Conservation (phyloP, 2,888 invertebrate genomes). For the Neoascia interrupta region DNA sequence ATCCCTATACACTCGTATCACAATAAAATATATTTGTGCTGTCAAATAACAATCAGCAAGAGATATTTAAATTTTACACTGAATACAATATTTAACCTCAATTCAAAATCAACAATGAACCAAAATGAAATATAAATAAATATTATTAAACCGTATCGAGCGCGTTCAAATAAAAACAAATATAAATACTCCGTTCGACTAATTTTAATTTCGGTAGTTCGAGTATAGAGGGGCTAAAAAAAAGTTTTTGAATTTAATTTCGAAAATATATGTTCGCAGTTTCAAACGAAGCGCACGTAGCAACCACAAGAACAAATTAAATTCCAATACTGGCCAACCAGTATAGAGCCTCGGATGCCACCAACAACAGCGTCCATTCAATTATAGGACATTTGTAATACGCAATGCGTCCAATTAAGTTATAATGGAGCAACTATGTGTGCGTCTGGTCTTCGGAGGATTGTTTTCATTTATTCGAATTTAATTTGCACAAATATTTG, state of each 20-base stretch:
- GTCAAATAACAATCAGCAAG: too few relatives aligned
- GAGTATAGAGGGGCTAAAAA: background rate
- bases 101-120: too few relatives aligned
- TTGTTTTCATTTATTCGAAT: too few relatives aligned
- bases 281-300: constrained; percentile 20
- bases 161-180: too few relatives aligned
- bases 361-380: background rate
- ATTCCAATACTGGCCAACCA: constrained; percentile 47
- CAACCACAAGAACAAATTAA: constrained; percentile 64
- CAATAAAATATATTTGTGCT: too few relatives aligned
- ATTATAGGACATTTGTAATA: constrained; percentile 32
- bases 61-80: too few relatives aligned
- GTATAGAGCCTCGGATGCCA: background rate
- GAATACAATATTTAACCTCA: too few relatives aligned
- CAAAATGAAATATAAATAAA: background rate
- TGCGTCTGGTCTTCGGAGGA: too few relatives aligned
- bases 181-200: background rate
- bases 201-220: background rate
- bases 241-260: constrained; percentile 9
- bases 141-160: background rate
- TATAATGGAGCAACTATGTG: constrained; percentile 28
- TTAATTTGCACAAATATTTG: constrained; percentile 47
- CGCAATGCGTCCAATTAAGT: constrained; percentile 47
- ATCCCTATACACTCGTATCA: too few relatives aligned
- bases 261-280: constrained; percentile 20